phyloP scores from a whole-genome alignment of 2,797 vertebrate genomes.

The Poeciliopsis presidionis region DNA sequence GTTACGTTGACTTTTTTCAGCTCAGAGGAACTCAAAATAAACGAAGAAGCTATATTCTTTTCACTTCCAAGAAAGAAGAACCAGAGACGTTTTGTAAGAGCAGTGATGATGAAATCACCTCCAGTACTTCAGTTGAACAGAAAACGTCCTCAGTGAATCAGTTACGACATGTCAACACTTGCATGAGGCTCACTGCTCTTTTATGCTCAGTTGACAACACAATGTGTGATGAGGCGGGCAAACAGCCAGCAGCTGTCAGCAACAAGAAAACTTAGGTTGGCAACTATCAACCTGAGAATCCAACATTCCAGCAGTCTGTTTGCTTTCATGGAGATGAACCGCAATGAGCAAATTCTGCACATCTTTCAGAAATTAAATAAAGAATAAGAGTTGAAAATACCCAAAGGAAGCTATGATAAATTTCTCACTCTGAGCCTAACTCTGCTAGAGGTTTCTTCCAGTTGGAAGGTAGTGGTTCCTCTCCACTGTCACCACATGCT shows the following conservation, averaged over 20 bases:
- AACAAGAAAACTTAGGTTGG: background rate
- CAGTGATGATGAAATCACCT: slow-evolving; percentile 12
- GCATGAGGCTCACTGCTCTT: background rate
- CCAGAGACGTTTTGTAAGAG: background rate
- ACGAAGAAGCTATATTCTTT: background rate
- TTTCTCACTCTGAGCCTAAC: background rate
- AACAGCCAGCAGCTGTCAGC: background rate
- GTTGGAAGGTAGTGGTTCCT: background rate
- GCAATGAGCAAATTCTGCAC: background rate
- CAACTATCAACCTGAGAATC: background rate
- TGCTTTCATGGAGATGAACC: background rate
- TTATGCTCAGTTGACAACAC: background rate
- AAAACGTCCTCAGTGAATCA: background rate
- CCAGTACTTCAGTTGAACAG: background rate
- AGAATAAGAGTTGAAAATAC: background rate
- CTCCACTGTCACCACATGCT: background rate
- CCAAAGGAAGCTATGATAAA: background rate
- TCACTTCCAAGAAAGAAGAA: background rate
- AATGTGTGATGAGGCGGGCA: background rate
- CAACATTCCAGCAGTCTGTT: background rate
- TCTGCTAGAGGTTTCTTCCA: background rate
- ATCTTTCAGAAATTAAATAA: background rate
- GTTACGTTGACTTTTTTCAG: background rate
- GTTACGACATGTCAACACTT: slow-evolving; percentile 1
- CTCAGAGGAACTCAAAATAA: background rate